Conservation (phyloP, 2,888 invertebrate species). For the Cartodere bifasciata region DNA sequence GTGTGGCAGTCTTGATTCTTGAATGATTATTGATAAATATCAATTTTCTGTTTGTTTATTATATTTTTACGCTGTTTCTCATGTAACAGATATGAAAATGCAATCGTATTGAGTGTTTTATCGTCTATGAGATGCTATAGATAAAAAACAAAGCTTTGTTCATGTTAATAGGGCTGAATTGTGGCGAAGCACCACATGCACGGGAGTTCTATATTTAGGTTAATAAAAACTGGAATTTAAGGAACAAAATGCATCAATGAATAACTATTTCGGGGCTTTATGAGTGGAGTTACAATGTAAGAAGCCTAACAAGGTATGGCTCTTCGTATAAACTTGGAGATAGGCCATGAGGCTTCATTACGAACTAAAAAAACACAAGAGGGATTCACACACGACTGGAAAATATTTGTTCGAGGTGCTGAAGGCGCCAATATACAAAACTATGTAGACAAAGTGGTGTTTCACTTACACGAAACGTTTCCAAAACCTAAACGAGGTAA, state of each 20-base stretch:
- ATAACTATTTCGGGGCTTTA: not conserved
- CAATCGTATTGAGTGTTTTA: too few relatives aligned
- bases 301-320: conserved; percentile 37
- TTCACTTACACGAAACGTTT: conserved; percentile 84
- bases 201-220: conserved; percentile 1
- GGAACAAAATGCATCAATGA: not conserved
- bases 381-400: conserved; percentile 97
- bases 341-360: conserved; percentile 80
- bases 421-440: conserved; percentile 78
- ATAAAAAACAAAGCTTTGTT: too few relatives aligned
- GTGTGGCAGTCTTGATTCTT: too few relatives aligned
- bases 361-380: conserved; percentile 72
- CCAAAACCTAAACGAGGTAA: conserved; percentile 82
- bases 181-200: too few relatives aligned
- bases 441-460: conserved; percentile 88
- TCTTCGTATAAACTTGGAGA: conserved; percentile 75
- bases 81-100: too few relatives aligned
- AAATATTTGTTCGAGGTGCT: conserved; percentile 81
- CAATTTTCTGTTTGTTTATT: too few relatives aligned
- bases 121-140: too few relatives aligned
- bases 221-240: not conserved
- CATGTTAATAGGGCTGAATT: too few relatives aligned
- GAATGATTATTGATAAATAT: too few relatives aligned
- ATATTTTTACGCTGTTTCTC: too few relatives aligned
- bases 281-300: not conserved